phyloP scores from a whole-genome alignment of 2,888 invertebrate genomes.

The Plebejus anna region DNA sequence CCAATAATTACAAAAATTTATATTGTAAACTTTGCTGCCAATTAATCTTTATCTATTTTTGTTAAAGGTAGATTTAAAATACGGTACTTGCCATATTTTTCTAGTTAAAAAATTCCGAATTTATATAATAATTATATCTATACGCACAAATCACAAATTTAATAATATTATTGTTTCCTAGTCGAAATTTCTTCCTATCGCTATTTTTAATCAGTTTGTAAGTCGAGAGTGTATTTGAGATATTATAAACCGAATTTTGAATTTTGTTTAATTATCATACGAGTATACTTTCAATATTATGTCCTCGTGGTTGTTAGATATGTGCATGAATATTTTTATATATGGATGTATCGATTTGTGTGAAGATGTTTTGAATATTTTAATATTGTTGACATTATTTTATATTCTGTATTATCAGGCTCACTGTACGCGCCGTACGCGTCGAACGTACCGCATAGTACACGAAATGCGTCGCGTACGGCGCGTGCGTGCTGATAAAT shows the following conservation, averaged over 20 bases:
- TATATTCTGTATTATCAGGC: neutral
- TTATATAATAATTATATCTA: neutral
- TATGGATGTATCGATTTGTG: neutral
- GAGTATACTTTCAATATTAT: neutral
- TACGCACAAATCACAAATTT: neutral
- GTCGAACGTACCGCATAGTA: too few relatives aligned
- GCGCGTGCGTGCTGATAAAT: too few relatives aligned
- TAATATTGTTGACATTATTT: neutral
- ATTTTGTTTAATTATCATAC: neutral
- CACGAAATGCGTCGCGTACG: too few relatives aligned
- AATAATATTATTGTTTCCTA: neutral
- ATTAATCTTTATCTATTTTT: neutral
- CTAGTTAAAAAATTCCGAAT: neutral
- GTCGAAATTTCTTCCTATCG: neutral
- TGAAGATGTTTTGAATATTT: neutral
- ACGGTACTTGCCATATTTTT: conserved; percentile 14
- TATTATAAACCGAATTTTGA: neutral
- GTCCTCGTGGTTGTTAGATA: neutral
- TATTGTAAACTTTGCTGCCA: neutral
- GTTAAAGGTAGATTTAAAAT: neutral
- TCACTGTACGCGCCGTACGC: too few relatives aligned
- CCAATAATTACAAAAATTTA: neutral
- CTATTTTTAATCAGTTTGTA: neutral
- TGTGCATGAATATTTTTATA: conserved; percentile 5
- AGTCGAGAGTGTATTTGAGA: neutral